phyloP scores from a whole-genome alignment of 1,140 invertebrate genomes.

The Aethina tumida region DNA sequence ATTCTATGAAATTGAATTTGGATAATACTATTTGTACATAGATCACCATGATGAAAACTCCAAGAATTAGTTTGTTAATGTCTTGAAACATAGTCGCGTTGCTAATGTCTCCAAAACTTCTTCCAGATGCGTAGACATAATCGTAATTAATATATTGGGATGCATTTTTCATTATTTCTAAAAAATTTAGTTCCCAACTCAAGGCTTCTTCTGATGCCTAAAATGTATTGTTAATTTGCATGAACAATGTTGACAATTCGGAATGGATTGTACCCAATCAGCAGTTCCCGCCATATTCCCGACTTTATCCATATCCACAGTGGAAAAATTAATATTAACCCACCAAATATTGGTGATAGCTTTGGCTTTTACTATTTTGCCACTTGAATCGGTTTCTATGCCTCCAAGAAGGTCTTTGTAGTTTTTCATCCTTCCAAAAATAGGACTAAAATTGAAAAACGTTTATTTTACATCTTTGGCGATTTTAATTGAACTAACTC shows the following conservation, averaged over 20 bases:
- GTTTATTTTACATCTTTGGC: constrained; percentile 4
- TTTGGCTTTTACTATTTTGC: constrained; percentile 51
- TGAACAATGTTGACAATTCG: neutral
- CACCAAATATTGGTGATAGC: constrained; percentile 53
- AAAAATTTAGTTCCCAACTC: constrained; percentile 55
- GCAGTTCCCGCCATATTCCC: constrained; percentile 62
- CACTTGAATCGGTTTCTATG: constrained; percentile 44
- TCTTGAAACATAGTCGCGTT: constrained; percentile 59
- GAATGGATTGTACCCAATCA: constrained; percentile 48
- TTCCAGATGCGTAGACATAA: constrained; percentile 56
- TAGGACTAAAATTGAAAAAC: constrained; percentile 40
- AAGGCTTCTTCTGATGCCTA: constrained; percentile 49
- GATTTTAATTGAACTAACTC: constrained; percentile 29
- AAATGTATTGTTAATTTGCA: constrained; percentile 9
- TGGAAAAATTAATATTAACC: constrained; percentile 54
- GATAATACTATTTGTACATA: constrained; percentile 66
- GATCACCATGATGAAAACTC: constrained; percentile 59
- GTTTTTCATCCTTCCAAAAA: constrained; percentile 53
- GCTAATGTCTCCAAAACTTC: constrained; percentile 64
- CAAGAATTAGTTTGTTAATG: constrained; percentile 55
- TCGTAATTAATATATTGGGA: constrained; percentile 36
- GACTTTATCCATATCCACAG: constrained; percentile 49
- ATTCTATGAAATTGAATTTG: constrained; percentile 65
- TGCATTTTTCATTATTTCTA: constrained; percentile 40
- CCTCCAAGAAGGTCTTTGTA: constrained; percentile 55